Conservation (phyloP, 2,797 vertebrate genomes). For the Falco novaeseelandiae region DNA sequence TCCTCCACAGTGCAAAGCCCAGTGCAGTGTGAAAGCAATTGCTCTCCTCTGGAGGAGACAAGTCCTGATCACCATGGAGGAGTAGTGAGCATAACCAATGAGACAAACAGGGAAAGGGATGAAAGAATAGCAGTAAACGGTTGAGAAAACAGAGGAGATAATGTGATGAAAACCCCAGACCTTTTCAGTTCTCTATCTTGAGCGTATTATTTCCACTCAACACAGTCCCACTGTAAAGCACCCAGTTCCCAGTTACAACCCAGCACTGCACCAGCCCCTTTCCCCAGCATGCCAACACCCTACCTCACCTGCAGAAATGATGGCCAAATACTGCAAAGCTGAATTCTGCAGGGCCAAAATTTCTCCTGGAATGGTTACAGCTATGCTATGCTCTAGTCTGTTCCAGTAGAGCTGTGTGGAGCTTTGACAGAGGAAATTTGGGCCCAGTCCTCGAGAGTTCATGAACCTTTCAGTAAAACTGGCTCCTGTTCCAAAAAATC, state of each 20-base stretch:
- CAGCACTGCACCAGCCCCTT: background rate
- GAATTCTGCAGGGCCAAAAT: background rate
- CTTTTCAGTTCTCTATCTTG: background rate
- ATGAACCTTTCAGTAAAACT: conserved; percentile 39
- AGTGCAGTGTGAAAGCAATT: rapidly evolving
- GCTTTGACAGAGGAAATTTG: conserved; percentile 32
- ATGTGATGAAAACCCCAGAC: background rate
- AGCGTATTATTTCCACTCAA: background rate
- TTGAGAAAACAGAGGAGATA: background rate
- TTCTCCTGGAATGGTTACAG: background rate
- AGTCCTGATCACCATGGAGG: background rate
- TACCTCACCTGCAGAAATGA: background rate
- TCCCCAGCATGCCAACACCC: background rate
- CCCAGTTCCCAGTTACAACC: background rate
- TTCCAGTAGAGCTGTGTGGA: background rate
- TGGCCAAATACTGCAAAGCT: background rate
- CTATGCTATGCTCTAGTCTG: background rate
- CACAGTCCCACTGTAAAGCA: background rate
- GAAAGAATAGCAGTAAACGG: background rate
- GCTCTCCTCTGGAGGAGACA: background rate
- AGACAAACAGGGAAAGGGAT: background rate
- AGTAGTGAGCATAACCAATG: background rate
- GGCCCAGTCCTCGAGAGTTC: conserved; percentile 5
- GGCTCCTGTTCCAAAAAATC: conserved; percentile 8
- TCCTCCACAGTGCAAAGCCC: background rate